A percentile compares a stretch with the other conserved stretches of the same genome.
Evolutionary conservation across 1,140 invertebrate species (phyloP).

Genomic region (Anthonomus grandis): DNA sequence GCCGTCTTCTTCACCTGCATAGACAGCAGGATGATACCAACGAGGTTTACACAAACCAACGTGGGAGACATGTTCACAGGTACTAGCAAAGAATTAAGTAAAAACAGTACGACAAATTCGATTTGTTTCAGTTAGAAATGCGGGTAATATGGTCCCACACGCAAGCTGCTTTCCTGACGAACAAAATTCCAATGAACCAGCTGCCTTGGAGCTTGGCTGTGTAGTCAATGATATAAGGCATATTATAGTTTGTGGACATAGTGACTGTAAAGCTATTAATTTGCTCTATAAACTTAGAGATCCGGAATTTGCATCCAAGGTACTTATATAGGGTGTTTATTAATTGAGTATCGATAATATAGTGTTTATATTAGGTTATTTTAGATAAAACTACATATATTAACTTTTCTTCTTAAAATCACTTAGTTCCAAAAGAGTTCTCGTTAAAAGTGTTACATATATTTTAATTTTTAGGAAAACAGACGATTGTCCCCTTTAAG

Average conservation of each 20-base stretch:
- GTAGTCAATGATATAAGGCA: slow-evolving; percentile 90
- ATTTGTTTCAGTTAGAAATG: slow-evolving; percentile 77
- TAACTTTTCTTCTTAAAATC: no score
- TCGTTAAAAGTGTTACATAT: no score
- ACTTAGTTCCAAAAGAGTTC: no score
- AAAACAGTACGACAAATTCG: background rate
- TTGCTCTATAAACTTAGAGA: slow-evolving; percentile 79
- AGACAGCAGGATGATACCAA: slow-evolving; percentile 95
- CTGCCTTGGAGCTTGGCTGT: slow-evolving; percentile 89
- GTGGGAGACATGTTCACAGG: slow-evolving; percentile 97
- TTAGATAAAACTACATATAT: no score
- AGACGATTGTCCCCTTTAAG: slow-evolving; percentile 81
- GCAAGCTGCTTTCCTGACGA: slow-evolving; percentile 85
- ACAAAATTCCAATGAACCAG: slow-evolving; percentile 88
- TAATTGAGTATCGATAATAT: no score
- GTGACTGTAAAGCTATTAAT: slow-evolving; percentile 98
- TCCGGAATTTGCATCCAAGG: slow-evolving; percentile 66
- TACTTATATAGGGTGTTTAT: slow-evolving; percentile 14
- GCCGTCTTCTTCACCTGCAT: slow-evolving; percentile 96
- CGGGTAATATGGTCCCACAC: slow-evolving; percentile 88
- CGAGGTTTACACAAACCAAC: slow-evolving; percentile 90
- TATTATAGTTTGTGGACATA: slow-evolving; percentile 94
- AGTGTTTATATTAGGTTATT: no score
- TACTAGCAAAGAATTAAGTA: no score
- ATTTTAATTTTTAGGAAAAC: slow-evolving; percentile 60